Evolutionary conservation across 2,113 vertebrate species (phyloP), one percentile per base, ranked within the genome.

Genomic region (Siniperca chuatsi): DNA sequence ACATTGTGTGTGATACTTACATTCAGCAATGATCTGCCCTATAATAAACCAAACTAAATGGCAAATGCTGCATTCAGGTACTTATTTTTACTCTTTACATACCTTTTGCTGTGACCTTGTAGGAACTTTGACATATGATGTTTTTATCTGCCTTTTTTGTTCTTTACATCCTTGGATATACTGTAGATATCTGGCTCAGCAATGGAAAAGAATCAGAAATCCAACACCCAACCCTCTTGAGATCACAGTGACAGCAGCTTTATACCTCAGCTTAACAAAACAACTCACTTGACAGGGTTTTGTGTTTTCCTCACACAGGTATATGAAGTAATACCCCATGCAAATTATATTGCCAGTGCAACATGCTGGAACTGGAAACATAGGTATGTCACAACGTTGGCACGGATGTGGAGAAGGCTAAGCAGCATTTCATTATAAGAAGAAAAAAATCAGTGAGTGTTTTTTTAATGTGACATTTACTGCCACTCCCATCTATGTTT

Each of bases 281-380:
- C 86, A 78, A 82, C 75, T 81, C 75, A 81, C 89, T 81, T 74
- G 78, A 89, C 77, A 67, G 48, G n/a, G n/a, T 83, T 80, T 35
- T 20, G 54, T 35, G 69, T 68, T 9, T 40, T 69, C 46, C 74
- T 68, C 87, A 87, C 87, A 79, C 83, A 87, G 79, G 79, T 81
- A 79, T 58, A 78, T 72, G 35, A 40, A 73, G 75, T 21, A 55
- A 79, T 48, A 70, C 4, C 29, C 10, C 29, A 68, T 50, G 68
- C 44, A 55, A 46, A 4, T 60, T 69, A 72, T 29, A 50, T 10
- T 73, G 65, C 52, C 80, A 78, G 50, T 42, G 75, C 69, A 81
- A 90, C 93, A 82, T 83, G 91, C 76, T 86, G 61, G 73, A 90
- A 93, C 92, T 86, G 82, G 93, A 93, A 82, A 81, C 81, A 83